A percentile compares a stretch with the other conserved stretches of the same genome.
Evolutionary conservation across 2,888 invertebrate species (phyloP).

Genomic region (Epinotia demarniana): DNA sequence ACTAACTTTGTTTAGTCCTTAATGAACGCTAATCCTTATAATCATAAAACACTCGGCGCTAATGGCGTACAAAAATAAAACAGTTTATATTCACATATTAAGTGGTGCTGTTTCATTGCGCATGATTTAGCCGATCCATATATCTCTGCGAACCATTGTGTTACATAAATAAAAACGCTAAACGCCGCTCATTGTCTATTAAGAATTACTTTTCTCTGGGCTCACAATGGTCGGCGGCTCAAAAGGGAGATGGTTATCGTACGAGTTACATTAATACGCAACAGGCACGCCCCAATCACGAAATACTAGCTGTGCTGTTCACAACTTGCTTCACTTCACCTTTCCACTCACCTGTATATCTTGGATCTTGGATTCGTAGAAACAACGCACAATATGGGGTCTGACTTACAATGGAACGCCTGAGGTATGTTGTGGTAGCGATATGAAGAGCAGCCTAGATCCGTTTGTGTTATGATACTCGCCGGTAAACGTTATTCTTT

Average conservation of each 20-base stretch:
- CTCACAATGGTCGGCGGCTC: constrained; percentile 79
- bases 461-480: constrained; percentile 71
- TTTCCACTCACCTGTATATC: neutral
- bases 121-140: constrained; percentile 64
- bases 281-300: constrained; percentile 78
- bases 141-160: constrained; percentile 74
- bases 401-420: neutral
- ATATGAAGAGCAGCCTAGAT: constrained; percentile 56
- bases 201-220: constrained; percentile 80
- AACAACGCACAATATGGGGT: neutral
- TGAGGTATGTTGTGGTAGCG: neutral
- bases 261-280: constrained; percentile 78
- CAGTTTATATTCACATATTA: constrained; percentile 38
- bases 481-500: constrained; percentile 60
- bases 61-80: constrained; percentile 46
- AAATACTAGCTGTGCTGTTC: constrained; percentile 63
- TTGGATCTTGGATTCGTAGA: neutral
- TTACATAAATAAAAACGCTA: constrained; percentile 82
- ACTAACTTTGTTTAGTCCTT: constrained; percentile 23
- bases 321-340: neutral
- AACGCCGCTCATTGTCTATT: constrained; percentile 82
- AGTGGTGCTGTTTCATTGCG: constrained; percentile 50
- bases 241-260: constrained; percentile 77
- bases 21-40: constrained; percentile 32
- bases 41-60: constrained; percentile 36